Evolutionary conservation across 2,888 invertebrate species (phyloP).

Genomic region (Smittia sp.): DNA sequence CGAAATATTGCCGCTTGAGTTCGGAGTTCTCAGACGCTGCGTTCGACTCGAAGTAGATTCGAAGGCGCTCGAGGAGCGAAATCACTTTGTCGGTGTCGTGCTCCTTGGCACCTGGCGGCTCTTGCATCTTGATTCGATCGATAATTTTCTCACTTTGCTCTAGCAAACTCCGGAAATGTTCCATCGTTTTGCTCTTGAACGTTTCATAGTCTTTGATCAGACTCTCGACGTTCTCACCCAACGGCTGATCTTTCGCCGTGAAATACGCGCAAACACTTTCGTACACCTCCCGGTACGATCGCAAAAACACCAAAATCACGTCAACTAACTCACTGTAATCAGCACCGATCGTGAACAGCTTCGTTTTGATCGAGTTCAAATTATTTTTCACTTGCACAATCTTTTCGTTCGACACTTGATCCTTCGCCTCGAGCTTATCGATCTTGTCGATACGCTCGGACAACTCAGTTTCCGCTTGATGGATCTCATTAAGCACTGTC

Average conservation of each 20-base stretch:
- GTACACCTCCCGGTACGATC: slow-evolving; percentile 63
- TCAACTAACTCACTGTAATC: slow-evolving; percentile 71
- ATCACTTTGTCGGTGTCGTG: slow-evolving; percentile 69
- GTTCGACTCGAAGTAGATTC: slow-evolving; percentile 63
- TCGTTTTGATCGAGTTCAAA: slow-evolving; percentile 64
- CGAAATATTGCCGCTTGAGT: slow-evolving; percentile 65
- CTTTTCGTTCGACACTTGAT: slow-evolving; percentile 55
- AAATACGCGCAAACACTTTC: slow-evolving; percentile 61
- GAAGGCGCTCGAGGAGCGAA: slow-evolving; percentile 60
- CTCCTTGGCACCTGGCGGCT: slow-evolving; percentile 64
- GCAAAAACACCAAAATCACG: slow-evolving; percentile 68
- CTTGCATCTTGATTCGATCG: slow-evolving; percentile 66
- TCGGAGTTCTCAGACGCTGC: slow-evolving; percentile 61
- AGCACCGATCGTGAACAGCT: slow-evolving; percentile 64
- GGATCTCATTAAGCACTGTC: slow-evolving; percentile 60
- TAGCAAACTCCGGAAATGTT: slow-evolving; percentile 64
- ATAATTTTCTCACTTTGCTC: slow-evolving; percentile 68
- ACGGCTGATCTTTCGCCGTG: slow-evolving; percentile 50
- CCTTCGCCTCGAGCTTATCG: slow-evolving; percentile 62
- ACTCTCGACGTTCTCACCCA: slow-evolving; percentile 56
- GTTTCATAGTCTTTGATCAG: slow-evolving; percentile 64
- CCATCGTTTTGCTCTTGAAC: slow-evolving; percentile 62
- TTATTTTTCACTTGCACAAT: slow-evolving; percentile 64
- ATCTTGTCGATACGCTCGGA: slow-evolving; percentile 66
- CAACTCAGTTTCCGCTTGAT: slow-evolving; percentile 64